Percentiles rank a stretch among this genome's conserved stretches.
phyloP scores from a whole-genome alignment of 2,888 invertebrate species.

The Chesias legatella region DNA sequence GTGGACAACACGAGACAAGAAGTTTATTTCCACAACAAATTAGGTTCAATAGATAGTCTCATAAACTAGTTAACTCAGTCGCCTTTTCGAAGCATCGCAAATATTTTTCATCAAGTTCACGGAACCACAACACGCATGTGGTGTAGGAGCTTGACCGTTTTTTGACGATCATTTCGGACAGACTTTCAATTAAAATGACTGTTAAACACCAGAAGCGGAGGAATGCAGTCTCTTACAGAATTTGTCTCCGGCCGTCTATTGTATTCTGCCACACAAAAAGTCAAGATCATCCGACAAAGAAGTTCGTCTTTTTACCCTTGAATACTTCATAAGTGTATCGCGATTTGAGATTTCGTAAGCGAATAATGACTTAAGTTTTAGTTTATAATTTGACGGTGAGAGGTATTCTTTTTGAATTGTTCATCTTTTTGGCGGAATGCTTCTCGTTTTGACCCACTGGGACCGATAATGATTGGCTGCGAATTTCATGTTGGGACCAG shows the following conservation, averaged over 20 bases:
- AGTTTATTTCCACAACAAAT: no score
- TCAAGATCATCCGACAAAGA: slow-evolving; percentile 62
- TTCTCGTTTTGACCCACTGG: no score
- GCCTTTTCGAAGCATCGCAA: no score
- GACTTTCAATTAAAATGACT: slow-evolving; percentile 75
- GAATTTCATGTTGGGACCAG: no score
- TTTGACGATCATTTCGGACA: slow-evolving; percentile 50
- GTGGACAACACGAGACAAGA: no score
- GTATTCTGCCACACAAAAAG: slow-evolving; percentile 59
- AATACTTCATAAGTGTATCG: slow-evolving; percentile 67
- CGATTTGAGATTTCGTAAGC: slow-evolving; percentile 61
- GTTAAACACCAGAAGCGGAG: slow-evolving; percentile 61
- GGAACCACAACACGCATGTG: not conserved
- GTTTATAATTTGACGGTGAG: slow-evolving; percentile 32
- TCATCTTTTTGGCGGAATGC: not conserved
- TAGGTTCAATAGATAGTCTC: no score
- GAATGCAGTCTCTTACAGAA: slow-evolving; percentile 63
- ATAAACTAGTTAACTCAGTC: no score
- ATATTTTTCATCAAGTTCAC: not conserved
- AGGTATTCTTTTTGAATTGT: slow-evolving; percentile 35
- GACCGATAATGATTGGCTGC: no score
- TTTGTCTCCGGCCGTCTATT: slow-evolving; percentile 64
- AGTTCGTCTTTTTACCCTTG: slow-evolving; percentile 57
- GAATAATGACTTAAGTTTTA: slow-evolving; percentile 63
- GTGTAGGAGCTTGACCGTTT: slow-evolving; percentile 3